These are phyloP conservation scores for Seriola quinqueradiata DNA, from an alignment of 2,113 vertebrate genomes.

Conservation along the genomic window DNA sequence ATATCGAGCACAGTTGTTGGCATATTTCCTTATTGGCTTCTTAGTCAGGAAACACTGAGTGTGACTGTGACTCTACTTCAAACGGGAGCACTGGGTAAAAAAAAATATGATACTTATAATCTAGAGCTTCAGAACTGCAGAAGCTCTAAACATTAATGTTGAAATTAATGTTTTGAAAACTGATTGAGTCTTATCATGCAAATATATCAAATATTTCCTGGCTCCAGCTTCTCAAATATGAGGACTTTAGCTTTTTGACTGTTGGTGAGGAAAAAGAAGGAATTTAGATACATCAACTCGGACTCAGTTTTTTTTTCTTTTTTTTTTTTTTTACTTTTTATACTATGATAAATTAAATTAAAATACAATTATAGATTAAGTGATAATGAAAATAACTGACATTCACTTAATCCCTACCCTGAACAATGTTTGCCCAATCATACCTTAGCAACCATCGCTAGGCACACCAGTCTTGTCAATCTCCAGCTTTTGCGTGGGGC, in stretches of 20 bases:
- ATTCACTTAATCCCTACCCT: background rate
- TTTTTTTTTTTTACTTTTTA: background rate
- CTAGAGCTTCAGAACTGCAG: background rate
- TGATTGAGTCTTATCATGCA: too few species aligned
- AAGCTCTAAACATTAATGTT: background rate
- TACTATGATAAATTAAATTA: background rate
- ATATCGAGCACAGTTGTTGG: constrained; percentile 15
- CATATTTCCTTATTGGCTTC: background rate
- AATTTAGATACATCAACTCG: background rate
- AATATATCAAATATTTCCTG: background rate
- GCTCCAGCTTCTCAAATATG: background rate
- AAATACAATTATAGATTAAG: background rate
- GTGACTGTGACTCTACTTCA: background rate
- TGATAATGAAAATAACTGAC: background rate
- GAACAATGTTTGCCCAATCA: background rate
- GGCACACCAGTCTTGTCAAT: background rate
- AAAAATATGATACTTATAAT: background rate
- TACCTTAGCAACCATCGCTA: background rate
- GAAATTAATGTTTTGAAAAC: background rate
- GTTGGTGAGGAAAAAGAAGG: background rate
- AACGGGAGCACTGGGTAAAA: background rate
- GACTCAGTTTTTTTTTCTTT: background rate
- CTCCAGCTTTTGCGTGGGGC: background rate
- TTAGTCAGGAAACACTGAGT: background rate
- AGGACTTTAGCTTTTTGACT: background rate